Evolutionary conservation across 2,888 invertebrate genomes (phyloP).

Genomic region (Agriopis marginaria): DNA sequence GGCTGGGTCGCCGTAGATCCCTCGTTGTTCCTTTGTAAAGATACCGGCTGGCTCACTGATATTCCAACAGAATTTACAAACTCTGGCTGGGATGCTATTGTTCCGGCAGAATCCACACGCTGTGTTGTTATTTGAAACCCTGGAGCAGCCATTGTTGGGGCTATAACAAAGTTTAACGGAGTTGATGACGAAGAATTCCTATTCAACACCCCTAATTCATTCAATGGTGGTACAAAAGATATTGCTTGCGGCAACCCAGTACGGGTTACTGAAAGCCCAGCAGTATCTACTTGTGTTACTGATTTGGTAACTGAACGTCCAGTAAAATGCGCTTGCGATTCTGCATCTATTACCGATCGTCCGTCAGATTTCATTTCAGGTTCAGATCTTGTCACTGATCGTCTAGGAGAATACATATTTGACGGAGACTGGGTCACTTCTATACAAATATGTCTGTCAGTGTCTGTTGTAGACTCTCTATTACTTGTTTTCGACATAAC

Average conservation of each 20-base stretch:
- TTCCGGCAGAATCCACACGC: not conserved
- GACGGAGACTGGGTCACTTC: not conserved
- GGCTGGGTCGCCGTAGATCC: not conserved
- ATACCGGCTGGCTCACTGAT: not conserved
- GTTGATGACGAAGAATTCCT: not conserved
- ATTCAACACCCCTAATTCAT: not conserved
- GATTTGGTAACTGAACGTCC: not conserved
- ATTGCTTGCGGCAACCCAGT: not conserved
- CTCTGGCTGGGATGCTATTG: not conserved
- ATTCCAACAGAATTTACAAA: not conserved
- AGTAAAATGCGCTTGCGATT: not conserved
- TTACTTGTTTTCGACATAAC: conserved; percentile 1
- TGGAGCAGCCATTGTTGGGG: not conserved
- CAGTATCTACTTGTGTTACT: not conserved
- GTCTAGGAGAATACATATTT: too few species aligned
- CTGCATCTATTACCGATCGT: not conserved
- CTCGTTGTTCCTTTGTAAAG: not conserved
- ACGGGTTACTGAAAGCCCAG: not conserved
- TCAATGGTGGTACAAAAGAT: not conserved
- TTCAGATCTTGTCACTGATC: too few species aligned
- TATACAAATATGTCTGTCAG: not conserved
- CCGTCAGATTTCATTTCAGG: not conserved
- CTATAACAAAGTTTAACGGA: not conserved
- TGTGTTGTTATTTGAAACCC: not conserved
- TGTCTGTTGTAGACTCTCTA: not conserved